Percentiles rank a stretch among this genome's conserved stretches.
These are phyloP conservation scores for Gopherus flavomarginatus DNA, from an alignment of 2,113 vertebrate genomes.

Conservation along the genomic window DNA sequence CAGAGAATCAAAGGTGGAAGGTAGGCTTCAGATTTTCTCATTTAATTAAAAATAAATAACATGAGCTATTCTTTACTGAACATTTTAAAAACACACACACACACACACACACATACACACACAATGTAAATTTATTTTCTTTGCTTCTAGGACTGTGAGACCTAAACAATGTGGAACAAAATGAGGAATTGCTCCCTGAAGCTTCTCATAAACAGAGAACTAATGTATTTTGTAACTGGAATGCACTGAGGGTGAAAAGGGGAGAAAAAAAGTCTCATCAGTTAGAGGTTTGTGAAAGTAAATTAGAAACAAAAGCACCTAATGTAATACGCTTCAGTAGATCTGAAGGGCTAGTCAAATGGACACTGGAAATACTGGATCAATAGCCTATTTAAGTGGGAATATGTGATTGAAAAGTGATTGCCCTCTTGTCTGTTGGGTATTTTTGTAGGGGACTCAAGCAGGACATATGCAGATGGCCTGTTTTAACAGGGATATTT, in stretches of 20 bases:
- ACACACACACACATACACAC: neutral
- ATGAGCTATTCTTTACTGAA: conserved; percentile 32
- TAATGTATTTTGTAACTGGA: conserved; percentile 42
- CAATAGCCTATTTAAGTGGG: conserved; percentile 85
- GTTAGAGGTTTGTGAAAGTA: conserved; percentile 34
- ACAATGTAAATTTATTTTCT: conserved; percentile 36
- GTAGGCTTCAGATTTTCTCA: conserved; percentile 69
- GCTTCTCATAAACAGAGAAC: conserved; percentile 12
- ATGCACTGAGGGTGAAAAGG: neutral
- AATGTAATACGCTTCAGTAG: conserved; percentile 55
- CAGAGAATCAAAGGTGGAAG: conserved; percentile 64
- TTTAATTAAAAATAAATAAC: conserved; percentile 38
- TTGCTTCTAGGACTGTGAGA: conserved; percentile 44
- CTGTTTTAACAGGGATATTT: conserved; percentile 47
- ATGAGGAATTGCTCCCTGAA: conserved; percentile 33
- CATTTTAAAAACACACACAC: neutral
- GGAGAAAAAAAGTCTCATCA: conserved; percentile 24
- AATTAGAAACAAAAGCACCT: conserved; percentile 75
- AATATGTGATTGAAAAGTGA: conserved; percentile 81
- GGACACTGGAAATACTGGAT: conserved; percentile 78
- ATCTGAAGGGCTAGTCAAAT: conserved; percentile 83
- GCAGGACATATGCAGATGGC: conserved; percentile 68
- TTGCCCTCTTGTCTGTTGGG: conserved; percentile 56
- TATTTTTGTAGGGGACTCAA: conserved; percentile 64
- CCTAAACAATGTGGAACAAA: conserved; percentile 28